Percentiles rank a stretch among this genome's conserved stretches.
Evolutionary conservation across 2,113 vertebrate genomes (phyloP).

Genomic region (Cisticola juncidis): DNA sequence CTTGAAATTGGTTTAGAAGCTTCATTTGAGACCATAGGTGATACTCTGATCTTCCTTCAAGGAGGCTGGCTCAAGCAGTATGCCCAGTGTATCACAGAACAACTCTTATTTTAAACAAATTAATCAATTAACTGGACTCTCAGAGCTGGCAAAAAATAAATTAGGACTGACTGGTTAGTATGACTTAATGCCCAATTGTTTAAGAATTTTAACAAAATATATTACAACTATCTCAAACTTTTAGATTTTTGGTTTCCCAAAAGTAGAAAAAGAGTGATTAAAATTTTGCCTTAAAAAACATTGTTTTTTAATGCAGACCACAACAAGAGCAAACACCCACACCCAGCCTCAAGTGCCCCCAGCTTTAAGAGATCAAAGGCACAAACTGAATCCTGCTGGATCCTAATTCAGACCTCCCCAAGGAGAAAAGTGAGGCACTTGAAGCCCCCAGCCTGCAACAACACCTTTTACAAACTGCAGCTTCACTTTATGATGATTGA

Average conservation of each 20-base stretch:
- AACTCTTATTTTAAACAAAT: neutral
- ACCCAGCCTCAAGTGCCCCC: accelerated
- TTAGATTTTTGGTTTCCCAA: neutral
- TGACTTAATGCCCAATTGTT: neutral
- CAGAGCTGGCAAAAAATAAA: neutral
- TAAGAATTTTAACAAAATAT: neutral
- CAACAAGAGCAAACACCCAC: neutral
- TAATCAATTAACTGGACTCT: neutral
- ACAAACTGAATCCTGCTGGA: neutral
- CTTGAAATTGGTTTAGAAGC: neutral
- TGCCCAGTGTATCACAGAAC: neutral
- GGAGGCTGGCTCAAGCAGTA: neutral
- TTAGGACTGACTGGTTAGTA: neutral
- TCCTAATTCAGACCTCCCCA: neutral
- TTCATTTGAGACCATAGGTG: neutral
- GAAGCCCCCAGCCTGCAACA: neutral
- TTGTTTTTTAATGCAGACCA: neutral
- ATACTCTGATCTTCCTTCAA: neutral
- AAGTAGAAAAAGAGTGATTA: neutral
- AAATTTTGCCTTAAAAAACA: neutral
- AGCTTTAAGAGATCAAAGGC: neutral
- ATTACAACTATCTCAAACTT: neutral
- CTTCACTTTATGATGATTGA: neutral
- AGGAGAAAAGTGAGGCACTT: neutral
- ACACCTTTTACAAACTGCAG: neutral